Evolutionary conservation across 2,113 vertebrate species (phyloP), one percentile per base, ranked within the genome.

Genomic region (Lagopus leucura): DNA sequence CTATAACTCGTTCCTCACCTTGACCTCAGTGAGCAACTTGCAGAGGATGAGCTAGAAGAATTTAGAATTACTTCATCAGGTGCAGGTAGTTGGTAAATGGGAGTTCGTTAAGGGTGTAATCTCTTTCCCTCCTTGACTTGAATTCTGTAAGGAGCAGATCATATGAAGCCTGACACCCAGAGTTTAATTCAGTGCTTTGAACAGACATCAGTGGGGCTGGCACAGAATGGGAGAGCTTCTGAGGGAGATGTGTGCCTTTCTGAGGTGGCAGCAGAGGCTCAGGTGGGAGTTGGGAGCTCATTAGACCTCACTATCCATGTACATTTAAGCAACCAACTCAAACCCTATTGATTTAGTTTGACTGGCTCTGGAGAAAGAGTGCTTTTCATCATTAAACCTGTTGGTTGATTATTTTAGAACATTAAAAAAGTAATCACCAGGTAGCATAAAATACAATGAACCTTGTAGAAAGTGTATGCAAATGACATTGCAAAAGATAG

Each of bases 151-250:
- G 89, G 55, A 60, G 15, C 45, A 70, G 55, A 61, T 55, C 16
- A 3, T 8, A 21, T 0, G 1, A 69, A 76, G 25, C 32, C 7
- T 57, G 67, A 18, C 1, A 7, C 82, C 61, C 10, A 10, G 30
- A 63, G 72, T 88, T 65, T 15, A 73, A 30, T 61, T 10, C 47
- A 63, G 67, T 40, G 72, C 91, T 93, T n/a, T 34, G 50, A 75
- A 55, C 57, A 70, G 76, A 14, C 47, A 9, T 24, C 34, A 21
- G 63, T 47, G 45, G 58, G 54, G 45, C 85, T 71, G 69, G 55
- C 40, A 38, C 82, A 24, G 78, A 43, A 21, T 1, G 5, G 47
- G 34, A 27, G 1, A 36, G 77, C 57, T 63, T n/a, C 69, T 3
- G 8, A 47, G 87, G 28, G 58, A 42, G 82, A 11, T 1, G 0